These are phyloP conservation scores for Styela clava DNA, from an alignment of 23 tunicate genomes.

Conservation along the genomic window DNA sequence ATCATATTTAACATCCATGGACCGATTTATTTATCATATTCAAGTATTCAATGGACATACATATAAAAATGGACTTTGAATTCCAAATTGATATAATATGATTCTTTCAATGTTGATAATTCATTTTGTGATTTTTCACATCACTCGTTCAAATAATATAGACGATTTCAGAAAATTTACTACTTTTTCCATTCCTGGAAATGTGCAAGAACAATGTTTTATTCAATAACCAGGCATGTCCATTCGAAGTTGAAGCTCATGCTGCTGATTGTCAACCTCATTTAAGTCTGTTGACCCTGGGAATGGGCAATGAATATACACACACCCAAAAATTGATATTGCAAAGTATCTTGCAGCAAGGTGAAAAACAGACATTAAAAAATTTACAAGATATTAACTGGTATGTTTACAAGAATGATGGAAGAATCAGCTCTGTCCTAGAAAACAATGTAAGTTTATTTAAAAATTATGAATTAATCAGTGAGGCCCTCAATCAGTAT, in stretches of 20 bases:
- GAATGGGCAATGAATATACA: not conserved
- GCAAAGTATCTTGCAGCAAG: constrained; percentile 13
- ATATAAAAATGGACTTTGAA: not conserved
- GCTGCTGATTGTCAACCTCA: constrained; percentile 30
- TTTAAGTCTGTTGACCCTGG: constrained; percentile 5
- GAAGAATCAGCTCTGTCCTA: constrained; percentile 25
- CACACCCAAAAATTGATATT: constrained; percentile 18
- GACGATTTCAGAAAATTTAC: too few species aligned
- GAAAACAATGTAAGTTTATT: constrained; percentile 24
- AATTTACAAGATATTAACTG: constrained; percentile 17
- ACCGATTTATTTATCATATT: not conserved
- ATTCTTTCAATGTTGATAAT: too few species aligned
- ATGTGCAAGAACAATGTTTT: too few species aligned
- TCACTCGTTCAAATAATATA: too few species aligned
- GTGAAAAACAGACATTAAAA: constrained; percentile 8
- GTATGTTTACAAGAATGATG: constrained; percentile 32
- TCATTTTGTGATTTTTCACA: too few species aligned
- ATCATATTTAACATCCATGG: too few species aligned
- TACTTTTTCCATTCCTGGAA: too few species aligned
- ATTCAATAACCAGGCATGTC: constrained; percentile 49
- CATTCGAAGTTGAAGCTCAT: constrained; percentile 30
- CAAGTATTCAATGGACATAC: not conserved
- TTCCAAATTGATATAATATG: constrained; percentile 2
- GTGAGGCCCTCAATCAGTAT: too few species aligned
- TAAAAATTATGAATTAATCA: too few species aligned